Evolutionary conservation across 2,113 vertebrate genomes (phyloP).

Genomic region (Dasypus novemcinctus): DNA sequence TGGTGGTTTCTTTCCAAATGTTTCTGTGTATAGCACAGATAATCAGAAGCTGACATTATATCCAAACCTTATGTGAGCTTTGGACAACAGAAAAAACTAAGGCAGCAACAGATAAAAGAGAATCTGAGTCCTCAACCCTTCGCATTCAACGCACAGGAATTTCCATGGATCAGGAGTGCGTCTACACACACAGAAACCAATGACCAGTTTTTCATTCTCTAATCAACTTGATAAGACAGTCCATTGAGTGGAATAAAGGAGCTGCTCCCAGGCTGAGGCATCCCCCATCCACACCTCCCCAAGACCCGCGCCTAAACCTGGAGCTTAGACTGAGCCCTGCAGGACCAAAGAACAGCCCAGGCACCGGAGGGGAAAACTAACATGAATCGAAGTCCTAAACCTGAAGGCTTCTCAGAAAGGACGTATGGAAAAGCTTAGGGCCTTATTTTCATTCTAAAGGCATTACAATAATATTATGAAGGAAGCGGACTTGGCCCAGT

Average conservation of each 20-base stretch:
- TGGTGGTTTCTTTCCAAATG: conserved; percentile 30
- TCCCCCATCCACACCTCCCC: not conserved
- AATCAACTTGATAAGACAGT: not conserved
- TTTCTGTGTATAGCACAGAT: conserved; percentile 40
- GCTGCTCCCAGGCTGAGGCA: not conserved
- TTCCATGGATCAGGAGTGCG: not conserved
- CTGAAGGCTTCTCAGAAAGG: conserved; percentile 12
- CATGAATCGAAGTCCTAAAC: not conserved
- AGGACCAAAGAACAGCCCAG: too few relatives aligned
- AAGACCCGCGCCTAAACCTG: not conserved
- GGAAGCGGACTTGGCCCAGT: too few relatives aligned
- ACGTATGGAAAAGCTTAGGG: conserved; percentile 63
- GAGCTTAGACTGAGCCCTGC: not conserved
- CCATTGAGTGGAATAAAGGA: conserved; percentile 33
- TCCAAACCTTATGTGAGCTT: not conserved
- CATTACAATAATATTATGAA: conserved; percentile 43
- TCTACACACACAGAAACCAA: not conserved
- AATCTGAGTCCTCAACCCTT: not conserved
- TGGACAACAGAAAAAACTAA: not conserved
- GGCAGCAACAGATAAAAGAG: not conserved
- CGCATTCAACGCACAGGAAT: not conserved
- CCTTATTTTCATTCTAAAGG: conserved; percentile 62
- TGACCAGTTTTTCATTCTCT: not conserved
- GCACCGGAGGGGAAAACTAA: not conserved
- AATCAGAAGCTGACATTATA: conserved; percentile 33